phyloP scores from a whole-genome alignment of 2,113 vertebrate genomes.

The Melanerpes formicivorus region DNA sequence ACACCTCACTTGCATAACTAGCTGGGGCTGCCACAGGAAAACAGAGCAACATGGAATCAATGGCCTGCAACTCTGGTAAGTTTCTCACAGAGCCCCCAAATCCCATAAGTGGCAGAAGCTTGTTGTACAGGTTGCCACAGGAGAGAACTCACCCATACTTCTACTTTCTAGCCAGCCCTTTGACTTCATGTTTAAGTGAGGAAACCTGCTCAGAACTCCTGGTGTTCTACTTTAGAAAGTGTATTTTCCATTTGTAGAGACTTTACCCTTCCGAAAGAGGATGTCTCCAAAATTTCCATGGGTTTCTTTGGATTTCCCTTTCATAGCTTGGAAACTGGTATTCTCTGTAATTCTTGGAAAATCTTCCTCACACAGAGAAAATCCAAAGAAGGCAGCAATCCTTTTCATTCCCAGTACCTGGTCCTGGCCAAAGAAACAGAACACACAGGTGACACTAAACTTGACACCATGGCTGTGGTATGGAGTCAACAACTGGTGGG shows the following conservation, averaged over 20 bases:
- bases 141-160: neutral
- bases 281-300: conserved; percentile 71
- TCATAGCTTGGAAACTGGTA: conserved; percentile 82
- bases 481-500: neutral
- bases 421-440: conserved; percentile 68
- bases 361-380: conserved; percentile 74
- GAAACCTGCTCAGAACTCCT: neutral
- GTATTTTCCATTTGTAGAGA: neutral
- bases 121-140: neutral
- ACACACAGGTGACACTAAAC: neutral
- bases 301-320: conserved; percentile 61
- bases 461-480: neutral
- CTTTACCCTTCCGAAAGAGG: conserved; percentile 78
- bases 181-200: neutral
- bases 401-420: conserved; percentile 67
- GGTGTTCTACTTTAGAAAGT: neutral
- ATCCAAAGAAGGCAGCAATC: conserved; percentile 78
- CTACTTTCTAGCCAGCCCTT: neutral
- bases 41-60: neutral
- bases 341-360: conserved; percentile 63
- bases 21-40: neutral
- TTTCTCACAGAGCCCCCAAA: neutral
- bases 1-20: neutral
- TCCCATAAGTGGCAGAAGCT: neutral
- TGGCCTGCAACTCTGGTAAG: neutral